Base-by-base conservation (phyloP, 1,140 invertebrate genomes). In the Hyles vespertilio region DNA sequence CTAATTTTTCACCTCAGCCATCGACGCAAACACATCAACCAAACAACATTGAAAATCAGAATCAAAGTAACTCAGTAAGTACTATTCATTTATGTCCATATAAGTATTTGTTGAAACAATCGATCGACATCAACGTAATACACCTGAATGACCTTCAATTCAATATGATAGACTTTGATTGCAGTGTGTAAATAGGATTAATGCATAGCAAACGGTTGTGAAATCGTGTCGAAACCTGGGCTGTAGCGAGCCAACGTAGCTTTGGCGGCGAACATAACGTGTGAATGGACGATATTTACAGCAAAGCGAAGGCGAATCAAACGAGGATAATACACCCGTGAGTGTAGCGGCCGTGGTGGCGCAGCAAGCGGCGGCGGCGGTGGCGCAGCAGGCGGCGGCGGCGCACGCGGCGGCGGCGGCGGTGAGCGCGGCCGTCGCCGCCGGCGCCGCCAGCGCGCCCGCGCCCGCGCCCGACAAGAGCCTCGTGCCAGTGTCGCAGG, bases 311-410 rank as follows among this genome's bases (percentile, higher is more conserved):
- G 77, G 69, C 11, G 81, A 81, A 51, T 75, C 82, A 59, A 79
- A 76, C 43, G 80, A 81, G 62, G 86, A 79, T 55, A 82, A 58
- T 61, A 81, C 82, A 53, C 77, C 72, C 3, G 80, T 81, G 47
- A 85, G 79, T 51, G 81, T 83, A 49, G 79, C 82, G 11, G 79
- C 74, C 51, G 84, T 74, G 51, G 78, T 79, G 45, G 77, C 74
- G 33, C 70, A 70, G 45, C 76, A 79, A 58, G 78, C 81, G 40
- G 75, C 75, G 36, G 82, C 82, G 6, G 81, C 92, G 59, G 92
- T 92, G 75, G 92, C 92, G 61, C 92, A 92, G 68, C 91, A 93
- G 68, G 92, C 93, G 77, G 93, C 93, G 60, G 93, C 93, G 70
- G 92, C 79, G 68, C 91, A 92, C 89, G 94, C 94, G 63, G 93